Conservation (phyloP, 2,888 invertebrate species). For the Dorcus parallelipipedus region DNA sequence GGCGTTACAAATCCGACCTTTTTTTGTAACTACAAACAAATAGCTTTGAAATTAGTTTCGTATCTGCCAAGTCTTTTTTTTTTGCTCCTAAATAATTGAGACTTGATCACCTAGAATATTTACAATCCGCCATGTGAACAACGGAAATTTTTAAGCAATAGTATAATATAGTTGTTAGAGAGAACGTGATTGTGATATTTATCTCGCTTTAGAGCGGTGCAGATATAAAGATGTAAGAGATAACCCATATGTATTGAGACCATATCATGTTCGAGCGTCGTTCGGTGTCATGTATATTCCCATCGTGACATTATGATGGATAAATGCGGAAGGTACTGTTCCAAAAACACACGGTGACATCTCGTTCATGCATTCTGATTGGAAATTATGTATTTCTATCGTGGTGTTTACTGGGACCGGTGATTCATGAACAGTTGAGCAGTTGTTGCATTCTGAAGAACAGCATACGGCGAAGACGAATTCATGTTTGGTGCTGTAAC, state of each 20-base stretch:
- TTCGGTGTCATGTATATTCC: slow-evolving; percentile 7
- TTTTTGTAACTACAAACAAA: too few relatives aligned
- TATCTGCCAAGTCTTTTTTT: too few relatives aligned
- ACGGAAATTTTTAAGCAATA: too few relatives aligned
- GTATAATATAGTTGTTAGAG: too few relatives aligned
- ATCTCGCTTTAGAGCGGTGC: too few relatives aligned
- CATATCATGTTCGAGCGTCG: slow-evolving; percentile 13
- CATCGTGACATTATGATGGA: slow-evolving; percentile 14
- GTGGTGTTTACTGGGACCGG: slow-evolving; percentile 28
- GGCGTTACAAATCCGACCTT: too few relatives aligned
- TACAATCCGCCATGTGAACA: too few relatives aligned
- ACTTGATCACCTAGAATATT: too few relatives aligned
- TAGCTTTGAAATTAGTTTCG: too few relatives aligned
- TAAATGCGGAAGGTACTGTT: slow-evolving; percentile 12
- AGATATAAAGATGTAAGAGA: too few relatives aligned
- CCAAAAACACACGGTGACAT: slow-evolving; percentile 19
- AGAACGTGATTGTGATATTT: too few relatives aligned
- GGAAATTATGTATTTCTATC: slow-evolving; percentile 31
- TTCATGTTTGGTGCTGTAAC: slow-evolving; percentile 35
- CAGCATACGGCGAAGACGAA: slow-evolving; percentile 30
- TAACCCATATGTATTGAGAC: slow-evolving; percentile 1
- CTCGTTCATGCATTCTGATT: slow-evolving; percentile 32
- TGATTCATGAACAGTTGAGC: slow-evolving; percentile 31
- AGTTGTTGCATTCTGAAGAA: slow-evolving; percentile 24
- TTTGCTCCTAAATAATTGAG: too few relatives aligned